phyloP scores from a whole-genome alignment of 2,113 vertebrate species.

The Panthera uncia region DNA sequence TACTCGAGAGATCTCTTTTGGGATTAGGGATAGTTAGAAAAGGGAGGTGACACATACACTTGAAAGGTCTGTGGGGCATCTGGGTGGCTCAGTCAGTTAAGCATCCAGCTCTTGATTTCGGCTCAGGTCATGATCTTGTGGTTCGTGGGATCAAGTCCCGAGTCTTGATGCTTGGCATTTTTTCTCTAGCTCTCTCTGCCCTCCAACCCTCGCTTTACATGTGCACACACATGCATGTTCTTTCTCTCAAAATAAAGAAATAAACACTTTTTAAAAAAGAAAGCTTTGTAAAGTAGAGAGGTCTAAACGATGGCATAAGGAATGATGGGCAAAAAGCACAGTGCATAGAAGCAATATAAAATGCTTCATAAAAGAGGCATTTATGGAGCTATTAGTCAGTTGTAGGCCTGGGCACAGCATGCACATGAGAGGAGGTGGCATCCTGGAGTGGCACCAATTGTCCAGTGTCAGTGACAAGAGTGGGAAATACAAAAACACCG shows the following conservation, averaged over 20 bases:
- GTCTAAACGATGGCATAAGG: neutral
- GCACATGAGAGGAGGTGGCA: neutral
- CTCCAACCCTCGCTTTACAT: too few species aligned
- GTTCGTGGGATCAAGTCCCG: too few species aligned
- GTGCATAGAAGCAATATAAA: neutral
- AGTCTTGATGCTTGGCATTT: too few species aligned
- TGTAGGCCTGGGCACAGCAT: neutral
- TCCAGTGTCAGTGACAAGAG: neutral
- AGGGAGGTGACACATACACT: neutral
- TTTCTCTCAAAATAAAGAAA: too few species aligned
- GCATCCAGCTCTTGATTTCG: too few species aligned
- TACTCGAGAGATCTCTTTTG: neutral
- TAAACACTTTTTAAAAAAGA: too few species aligned
- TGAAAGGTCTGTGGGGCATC: neutral
- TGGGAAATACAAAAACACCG: neutral
- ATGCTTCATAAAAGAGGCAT: neutral
- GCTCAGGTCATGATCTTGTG: too few species aligned
- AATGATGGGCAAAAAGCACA: neutral
- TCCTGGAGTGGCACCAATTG: neutral
- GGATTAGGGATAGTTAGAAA: neutral
- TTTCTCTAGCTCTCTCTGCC: too few species aligned
- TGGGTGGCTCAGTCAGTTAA: too few species aligned
- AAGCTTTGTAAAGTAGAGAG: neutral
- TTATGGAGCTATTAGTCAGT: fast-evolving
- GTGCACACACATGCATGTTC: too few species aligned